Evolutionary conservation across 2,888 invertebrate species (phyloP).

Genomic region (Mythimna vitellina): DNA sequence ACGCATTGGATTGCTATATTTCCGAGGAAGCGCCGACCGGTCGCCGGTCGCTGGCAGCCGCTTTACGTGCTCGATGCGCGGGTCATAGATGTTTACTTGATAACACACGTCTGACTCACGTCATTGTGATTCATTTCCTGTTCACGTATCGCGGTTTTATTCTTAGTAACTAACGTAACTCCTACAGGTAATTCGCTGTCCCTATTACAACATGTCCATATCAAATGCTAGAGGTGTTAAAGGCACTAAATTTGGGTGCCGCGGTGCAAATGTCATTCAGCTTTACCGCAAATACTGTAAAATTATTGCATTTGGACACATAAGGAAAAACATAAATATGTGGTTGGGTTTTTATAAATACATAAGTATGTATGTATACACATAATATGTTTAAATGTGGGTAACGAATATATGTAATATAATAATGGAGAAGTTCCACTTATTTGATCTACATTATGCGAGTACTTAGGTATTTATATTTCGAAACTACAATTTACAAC

Average conservation of each 20-base stretch:
- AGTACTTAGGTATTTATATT: slow-evolving; percentile 43
- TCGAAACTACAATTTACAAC: slow-evolving; percentile 27
- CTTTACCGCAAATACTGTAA: slow-evolving; percentile 27
- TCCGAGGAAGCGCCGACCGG: slow-evolving; percentile 73
- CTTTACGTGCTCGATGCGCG: slow-evolving; percentile 74
- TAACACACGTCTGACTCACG: slow-evolving; percentile 81
- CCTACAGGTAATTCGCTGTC: slow-evolving; percentile 54
- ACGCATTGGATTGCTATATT: slow-evolving; percentile 78
- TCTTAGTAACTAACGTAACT: slow-evolving; percentile 71
- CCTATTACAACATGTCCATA: slow-evolving; percentile 43
- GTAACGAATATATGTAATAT: slow-evolving; percentile 12
- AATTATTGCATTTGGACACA: slow-evolving; percentile 1
- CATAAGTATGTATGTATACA: background rate
- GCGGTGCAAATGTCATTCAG: slow-evolving; percentile 45
- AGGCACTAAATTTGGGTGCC: slow-evolving; percentile 16
- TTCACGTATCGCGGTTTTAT: slow-evolving; percentile 76
- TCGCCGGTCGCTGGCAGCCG: slow-evolving; percentile 68
- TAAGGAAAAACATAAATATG: slow-evolving; percentile 22
- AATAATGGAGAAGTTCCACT: slow-evolving; percentile 31
- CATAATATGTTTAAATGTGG: background rate
- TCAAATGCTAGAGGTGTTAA: slow-evolving; percentile 27
- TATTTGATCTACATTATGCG: slow-evolving; percentile 36
- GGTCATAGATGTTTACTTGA: slow-evolving; percentile 79
- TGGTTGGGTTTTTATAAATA: background rate
- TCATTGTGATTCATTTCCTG: slow-evolving; percentile 81